Evolutionary conservation across 2,888 invertebrate species (phyloP), one percentile per base, ranked within the genome.

Genomic region (Luperina testacea): DNA sequence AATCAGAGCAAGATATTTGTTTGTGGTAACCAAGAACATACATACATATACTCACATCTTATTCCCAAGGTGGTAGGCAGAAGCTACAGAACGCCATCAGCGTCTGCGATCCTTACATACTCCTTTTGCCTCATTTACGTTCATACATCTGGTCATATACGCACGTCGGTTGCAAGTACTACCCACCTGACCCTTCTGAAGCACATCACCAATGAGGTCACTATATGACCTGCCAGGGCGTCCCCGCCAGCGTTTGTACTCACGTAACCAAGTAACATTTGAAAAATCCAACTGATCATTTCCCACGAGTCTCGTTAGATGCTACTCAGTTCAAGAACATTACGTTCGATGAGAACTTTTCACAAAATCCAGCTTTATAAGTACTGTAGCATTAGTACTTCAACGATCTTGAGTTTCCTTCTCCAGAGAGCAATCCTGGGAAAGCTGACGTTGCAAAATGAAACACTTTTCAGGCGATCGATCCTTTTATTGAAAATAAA

Each of bases 401-500:
- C 65, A 68, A 61, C n/a, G n/a, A n/a, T 65, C 48, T 81, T 20
- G 57, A 85, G 82, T 72, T 51, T 57, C 72, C 64, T 71, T 42
- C 45, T 70, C 69, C 65, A 42, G 61, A 72, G 86, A 51, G 86
- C 83, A 65, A 65, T 82, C 72, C 53, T n/a, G 69, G 65, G 64
- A 82, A 15, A 72, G 64, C 83, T 86, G 69, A 65, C 78, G 20
- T 42, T 61, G 48, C 69, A 17, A 77, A 83, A 86, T 83, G 77
- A 72, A 72, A 53, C 77, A 77, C 86, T 83, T 83, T 72, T 70
- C 83, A 15, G 13, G 20, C 38, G 59, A 72, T 61, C 69, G 68
- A 53, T 82, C 27, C 82, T 86, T 82, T 70, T 82, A 65, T 82
- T 72, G 53, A 53, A 82, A 85, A 82, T 85, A 73, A 61, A 85